Percentiles rank a stretch among this genome's conserved stretches.
Evolutionary conservation across 2,888 invertebrate species (phyloP).

Genomic region (Conchocele bisecta): DNA sequence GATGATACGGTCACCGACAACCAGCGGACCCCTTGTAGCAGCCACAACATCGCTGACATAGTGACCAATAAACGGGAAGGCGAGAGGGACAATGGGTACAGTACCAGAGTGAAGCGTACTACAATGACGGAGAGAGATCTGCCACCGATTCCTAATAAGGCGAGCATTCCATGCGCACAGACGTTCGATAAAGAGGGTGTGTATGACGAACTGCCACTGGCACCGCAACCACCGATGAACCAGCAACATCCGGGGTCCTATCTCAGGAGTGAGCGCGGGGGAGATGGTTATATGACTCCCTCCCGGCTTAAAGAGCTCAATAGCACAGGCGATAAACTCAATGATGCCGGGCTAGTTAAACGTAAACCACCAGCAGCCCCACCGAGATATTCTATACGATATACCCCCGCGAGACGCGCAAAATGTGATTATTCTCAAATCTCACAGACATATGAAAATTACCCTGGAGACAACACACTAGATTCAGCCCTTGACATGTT

Average conservation of each 20-base stretch:
- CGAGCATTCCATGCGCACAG: slow-evolving; percentile 31
- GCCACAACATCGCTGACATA: not conserved
- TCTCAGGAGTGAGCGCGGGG: slow-evolving; percentile 5
- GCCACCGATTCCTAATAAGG: slow-evolving; percentile 71
- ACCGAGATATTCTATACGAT: slow-evolving; percentile 56
- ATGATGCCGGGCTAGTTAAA: slow-evolving; percentile 57
- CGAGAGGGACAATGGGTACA: slow-evolving; percentile 46
- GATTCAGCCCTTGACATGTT: too few species aligned
- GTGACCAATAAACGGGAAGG: slow-evolving; percentile 25
- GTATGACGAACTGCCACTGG: slow-evolving; percentile 75
- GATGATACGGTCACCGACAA: slow-evolving; percentile 14
- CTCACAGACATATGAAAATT: slow-evolving; percentile 27
- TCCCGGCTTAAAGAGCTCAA: slow-evolving; percentile 58
- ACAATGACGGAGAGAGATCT: slow-evolving; percentile 69
- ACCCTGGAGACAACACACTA: slow-evolving; percentile 60
- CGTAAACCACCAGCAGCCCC: slow-evolving; percentile 70
- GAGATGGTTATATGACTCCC: slow-evolving; percentile 76
- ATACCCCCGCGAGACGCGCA: slow-evolving; percentile 54
- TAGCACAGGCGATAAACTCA: slow-evolving; percentile 16
- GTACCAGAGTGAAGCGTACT: slow-evolving; percentile 20
- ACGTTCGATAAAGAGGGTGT: slow-evolving; percentile 63
- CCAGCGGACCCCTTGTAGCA: not conserved
- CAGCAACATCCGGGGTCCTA: too few species aligned
- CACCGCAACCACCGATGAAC: slow-evolving; percentile 66
- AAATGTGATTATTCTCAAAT: slow-evolving; percentile 57